Evolutionary conservation across 2,888 invertebrate genomes (phyloP).

Genomic region (Spisula subtruncata): DNA sequence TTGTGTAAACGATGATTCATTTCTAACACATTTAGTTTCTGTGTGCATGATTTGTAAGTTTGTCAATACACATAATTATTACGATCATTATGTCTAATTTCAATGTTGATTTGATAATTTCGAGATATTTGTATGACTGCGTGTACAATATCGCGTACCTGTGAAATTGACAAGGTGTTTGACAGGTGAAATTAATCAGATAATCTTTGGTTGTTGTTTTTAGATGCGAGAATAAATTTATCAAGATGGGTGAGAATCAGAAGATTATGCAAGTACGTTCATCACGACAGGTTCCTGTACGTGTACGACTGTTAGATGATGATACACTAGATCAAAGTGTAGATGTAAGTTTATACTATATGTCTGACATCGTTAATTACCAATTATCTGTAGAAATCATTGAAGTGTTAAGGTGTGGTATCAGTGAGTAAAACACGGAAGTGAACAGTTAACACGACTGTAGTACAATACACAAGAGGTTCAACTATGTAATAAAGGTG

Average conservation of each 20-base stretch:
- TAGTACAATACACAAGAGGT: neutral
- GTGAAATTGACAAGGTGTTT: neutral
- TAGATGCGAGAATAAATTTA: conserved; percentile 35
- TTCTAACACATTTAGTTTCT: neutral
- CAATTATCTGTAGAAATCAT: neutral
- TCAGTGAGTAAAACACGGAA: neutral
- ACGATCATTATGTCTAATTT: neutral
- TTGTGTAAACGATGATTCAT: conserved; percentile 17
- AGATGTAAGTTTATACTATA: conserved; percentile 69
- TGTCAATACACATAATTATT: conserved; percentile 11
- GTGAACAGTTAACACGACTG: neutral
- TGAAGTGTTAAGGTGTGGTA: neutral
- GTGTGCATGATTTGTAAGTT: neutral
- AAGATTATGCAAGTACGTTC: conserved; percentile 72
- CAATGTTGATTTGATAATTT: neutral
- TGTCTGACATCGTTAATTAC: neutral
- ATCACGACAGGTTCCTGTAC: conserved; percentile 69
- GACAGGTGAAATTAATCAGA: neutral
- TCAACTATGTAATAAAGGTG: no score
- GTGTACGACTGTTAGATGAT: conserved; percentile 71
- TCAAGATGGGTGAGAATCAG: conserved; percentile 62
- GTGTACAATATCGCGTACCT: neutral
- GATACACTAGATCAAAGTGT: conserved; percentile 69
- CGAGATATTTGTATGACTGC: neutral
- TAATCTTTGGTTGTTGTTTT: neutral